Evolutionary conservation across 2,113 vertebrate genomes (phyloP).

Genomic region (Tenrec ecaudatus): DNA sequence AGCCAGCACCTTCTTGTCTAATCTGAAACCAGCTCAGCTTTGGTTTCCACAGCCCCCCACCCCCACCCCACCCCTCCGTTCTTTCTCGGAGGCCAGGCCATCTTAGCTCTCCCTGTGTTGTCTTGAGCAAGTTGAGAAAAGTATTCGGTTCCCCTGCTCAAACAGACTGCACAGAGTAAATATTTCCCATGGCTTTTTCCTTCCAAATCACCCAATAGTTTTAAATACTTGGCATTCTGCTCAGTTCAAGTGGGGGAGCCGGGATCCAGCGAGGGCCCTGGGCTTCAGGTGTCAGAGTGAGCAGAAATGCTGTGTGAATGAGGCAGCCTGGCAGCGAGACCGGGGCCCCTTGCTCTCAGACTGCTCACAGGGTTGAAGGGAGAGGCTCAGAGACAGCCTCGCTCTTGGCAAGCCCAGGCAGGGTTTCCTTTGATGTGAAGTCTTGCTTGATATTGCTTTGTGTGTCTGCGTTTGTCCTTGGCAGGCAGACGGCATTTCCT

Average conservation of each 20-base stretch:
- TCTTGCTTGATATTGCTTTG: slow-evolving; percentile 69
- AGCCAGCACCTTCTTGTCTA: too few species aligned
- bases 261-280: not conserved
- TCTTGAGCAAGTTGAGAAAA: not conserved
- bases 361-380: slow-evolving; percentile 45
- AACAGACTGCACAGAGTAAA: not conserved
- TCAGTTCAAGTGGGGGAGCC: not conserved
- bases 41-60: too few species aligned
- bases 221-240: slow-evolving; percentile 33
- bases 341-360: not conserved
- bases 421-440: slow-evolving; percentile 69
- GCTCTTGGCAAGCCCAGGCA: slow-evolving; percentile 73
- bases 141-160: not conserved
- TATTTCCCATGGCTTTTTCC: slow-evolving; percentile 45
- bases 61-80: not conserved
- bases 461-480: slow-evolving; percentile 74
- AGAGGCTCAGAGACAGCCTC: slow-evolving; percentile 52
- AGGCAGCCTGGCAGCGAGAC: not conserved
- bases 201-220: not conserved
- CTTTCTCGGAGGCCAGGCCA: not conserved
- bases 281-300: slow-evolving; percentile 36
- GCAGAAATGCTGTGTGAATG: not conserved
- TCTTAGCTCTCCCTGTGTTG: not conserved
- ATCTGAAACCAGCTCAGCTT: too few species aligned
- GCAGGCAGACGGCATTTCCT: slow-evolving; percentile 64